These are phyloP conservation scores for Edolisoma coerulescens DNA, from an alignment of 2,113 vertebrate genomes.

Conservation along the genomic window DNA sequence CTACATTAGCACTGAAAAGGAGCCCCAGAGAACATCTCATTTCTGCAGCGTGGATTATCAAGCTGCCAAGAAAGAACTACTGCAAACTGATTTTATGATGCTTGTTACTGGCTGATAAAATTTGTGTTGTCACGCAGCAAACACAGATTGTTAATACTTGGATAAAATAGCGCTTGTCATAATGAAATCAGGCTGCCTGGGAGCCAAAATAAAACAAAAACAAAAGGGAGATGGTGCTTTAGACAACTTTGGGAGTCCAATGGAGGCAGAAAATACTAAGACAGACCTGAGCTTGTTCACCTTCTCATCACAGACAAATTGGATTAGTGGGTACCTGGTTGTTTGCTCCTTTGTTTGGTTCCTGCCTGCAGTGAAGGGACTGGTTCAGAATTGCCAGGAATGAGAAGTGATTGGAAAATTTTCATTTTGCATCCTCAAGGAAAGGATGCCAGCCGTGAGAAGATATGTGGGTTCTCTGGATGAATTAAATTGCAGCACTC, in stretches of 20 bases:
- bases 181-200: conserved; percentile 7
- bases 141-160: not conserved
- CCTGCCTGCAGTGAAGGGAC: not conserved
- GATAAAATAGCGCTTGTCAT: not conserved
- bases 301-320: not conserved
- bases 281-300: not conserved
- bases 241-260: not conserved
- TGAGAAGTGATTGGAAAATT: not conserved
- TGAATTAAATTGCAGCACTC: not conserved
- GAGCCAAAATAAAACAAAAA: not conserved
- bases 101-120: conserved; percentile 4
- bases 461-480: not conserved
- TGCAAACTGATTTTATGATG: conserved; percentile 12
- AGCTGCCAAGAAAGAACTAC: conserved; percentile 12
- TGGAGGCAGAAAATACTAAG: not conserved
- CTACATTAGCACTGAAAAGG: not conserved
- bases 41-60: not conserved
- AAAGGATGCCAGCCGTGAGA: not conserved
- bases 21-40: conserved; percentile 6
- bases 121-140: not conserved
- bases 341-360: not conserved
- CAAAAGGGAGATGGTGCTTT: not conserved
- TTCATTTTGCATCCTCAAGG: not conserved
- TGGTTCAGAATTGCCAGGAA: not conserved
- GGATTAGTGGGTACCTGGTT: not conserved